Evolutionary conservation across 1,140 invertebrate genomes (phyloP), one percentile per base, ranked within the genome.

Genomic region (Drosophila rhopaloa): DNA sequence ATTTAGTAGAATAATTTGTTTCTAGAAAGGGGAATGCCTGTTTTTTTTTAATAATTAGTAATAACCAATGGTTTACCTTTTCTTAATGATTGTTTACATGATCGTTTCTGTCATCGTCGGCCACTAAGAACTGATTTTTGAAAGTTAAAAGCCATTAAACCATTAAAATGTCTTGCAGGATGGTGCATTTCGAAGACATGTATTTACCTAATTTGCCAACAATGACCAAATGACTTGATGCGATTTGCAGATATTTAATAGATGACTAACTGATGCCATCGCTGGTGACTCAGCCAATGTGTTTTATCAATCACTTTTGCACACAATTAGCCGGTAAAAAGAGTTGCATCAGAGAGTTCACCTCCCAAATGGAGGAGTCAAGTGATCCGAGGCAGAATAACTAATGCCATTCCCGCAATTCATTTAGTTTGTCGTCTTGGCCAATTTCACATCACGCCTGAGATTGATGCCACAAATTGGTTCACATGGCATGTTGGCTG

Each of bases 381-480:
- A 24, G 43, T 16, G 35, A 71, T 71, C 51, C 56, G 44, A 1
- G 44, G 44, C 68, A 71, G 68, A 71, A 71, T 71, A 71, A 48
- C 51, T 41, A 48, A 71, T 71, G 44, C 16, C 29, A 66, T 71
- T 71, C 68, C 68, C 68, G 65, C 68, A 63, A 70, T 68, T 41
- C 66, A 66, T 61, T 71, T 59, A 50, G 59, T 24, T 47, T 9
- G 9, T 48, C 44, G 51, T 37, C 41, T 55, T 78, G 77, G 73
- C 77, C 70, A 89, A 89, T 89, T 88, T 89, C 80, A 79, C 84
- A 88, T 88, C 84, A 76, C 79, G 88, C 88, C 88, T 91, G 88
- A 91, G 88, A 91, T 91, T 91, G 88, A 91, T 91, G 88, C 88
- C 88, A 90, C 88, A 91, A 91, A 91, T 91, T 91, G 88, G 88